phyloP scores from a whole-genome alignment of 2,888 invertebrate genomes.

The Zygogramma bicolorata region DNA sequence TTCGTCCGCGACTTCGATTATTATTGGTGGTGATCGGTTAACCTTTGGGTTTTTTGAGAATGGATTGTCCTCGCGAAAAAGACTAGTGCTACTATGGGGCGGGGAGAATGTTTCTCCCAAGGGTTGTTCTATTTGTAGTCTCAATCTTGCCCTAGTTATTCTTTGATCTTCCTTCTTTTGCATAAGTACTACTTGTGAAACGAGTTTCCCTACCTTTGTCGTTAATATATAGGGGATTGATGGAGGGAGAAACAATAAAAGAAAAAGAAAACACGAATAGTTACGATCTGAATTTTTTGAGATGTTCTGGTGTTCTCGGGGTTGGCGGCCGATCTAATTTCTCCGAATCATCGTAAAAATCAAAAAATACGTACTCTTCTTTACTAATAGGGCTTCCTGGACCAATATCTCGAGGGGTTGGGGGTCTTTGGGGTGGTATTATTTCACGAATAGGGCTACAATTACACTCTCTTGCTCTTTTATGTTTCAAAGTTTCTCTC shows the following conservation, averaged over 20 bases:
- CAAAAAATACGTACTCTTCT: too few relatives aligned
- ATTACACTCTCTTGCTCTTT: background rate
- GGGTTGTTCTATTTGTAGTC: background rate
- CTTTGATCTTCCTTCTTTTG: background rate
- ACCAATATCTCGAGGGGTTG: too few relatives aligned
- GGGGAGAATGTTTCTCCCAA: background rate
- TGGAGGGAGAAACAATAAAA: too few relatives aligned
- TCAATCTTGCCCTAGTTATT: background rate
- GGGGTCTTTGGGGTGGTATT: too few relatives aligned
- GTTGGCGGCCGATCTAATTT: too few relatives aligned
- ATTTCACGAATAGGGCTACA: background rate
- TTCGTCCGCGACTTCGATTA: background rate
- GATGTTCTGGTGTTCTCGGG: too few relatives aligned
- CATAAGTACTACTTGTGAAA: background rate
- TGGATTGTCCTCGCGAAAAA: background rate
- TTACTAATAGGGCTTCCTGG: too few relatives aligned
- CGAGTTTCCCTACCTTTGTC: background rate
- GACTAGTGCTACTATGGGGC: background rate
- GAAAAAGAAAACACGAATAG: too few relatives aligned
- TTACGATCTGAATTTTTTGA: too few relatives aligned
- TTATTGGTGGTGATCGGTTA: background rate
- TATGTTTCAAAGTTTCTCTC: background rate
- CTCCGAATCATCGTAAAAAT: too few relatives aligned
- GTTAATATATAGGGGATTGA: too few relatives aligned
- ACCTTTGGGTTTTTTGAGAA: background rate